Evolutionary conservation across 2,797 vertebrate species (phyloP), one percentile per base, ranked within the genome.

Genomic region (Micropoecilia bifurca): DNA sequence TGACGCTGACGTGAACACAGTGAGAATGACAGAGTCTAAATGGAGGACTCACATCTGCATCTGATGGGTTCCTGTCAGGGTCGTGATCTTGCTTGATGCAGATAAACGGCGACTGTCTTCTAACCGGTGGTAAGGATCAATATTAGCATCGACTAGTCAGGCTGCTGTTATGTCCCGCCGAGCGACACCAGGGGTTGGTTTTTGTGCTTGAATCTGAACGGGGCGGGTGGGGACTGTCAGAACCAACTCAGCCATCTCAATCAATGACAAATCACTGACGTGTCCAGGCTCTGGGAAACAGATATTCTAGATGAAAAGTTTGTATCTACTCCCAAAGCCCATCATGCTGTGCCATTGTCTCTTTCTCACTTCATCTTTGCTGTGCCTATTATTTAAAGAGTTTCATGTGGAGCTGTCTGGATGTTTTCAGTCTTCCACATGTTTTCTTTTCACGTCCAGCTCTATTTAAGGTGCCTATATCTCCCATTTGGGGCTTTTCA

Each of bases 121-220:
- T 71, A 78, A 77, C 77, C 80, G 1, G 36, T 83, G 86, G 89
- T 71, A 85, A 68, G 41, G 83, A 91, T 93, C 91, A 78, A 90
- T 93, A 50, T 13, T 3, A 12, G 71, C 86, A 80, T 79, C 72
- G 78, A 87, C 82, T 74, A 76, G 80, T 84, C 76, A 13, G 73
- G 73, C 79, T 48, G 81, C 78, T 74, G 76, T 88, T 85, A 79
- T 75, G 83, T 85, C 76, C 81, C 43, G 41, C 68, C 74, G 25
- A 13, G 84, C 73, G 6, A 81, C 3, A 71, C 9, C 66, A 1
- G 71, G 63, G 6, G 2, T 13, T 0, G 41, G 50, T 39, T 71
- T 87, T 88, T 90, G 79, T 85, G 73, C 78, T 59, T 28, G 13
- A 30, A 13, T 59, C 57, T 41, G 61, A 8, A 78, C 2, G 77